phyloP scores from a whole-genome alignment of 23 tunicate species.

The Botrylloides violaceus region DNA sequence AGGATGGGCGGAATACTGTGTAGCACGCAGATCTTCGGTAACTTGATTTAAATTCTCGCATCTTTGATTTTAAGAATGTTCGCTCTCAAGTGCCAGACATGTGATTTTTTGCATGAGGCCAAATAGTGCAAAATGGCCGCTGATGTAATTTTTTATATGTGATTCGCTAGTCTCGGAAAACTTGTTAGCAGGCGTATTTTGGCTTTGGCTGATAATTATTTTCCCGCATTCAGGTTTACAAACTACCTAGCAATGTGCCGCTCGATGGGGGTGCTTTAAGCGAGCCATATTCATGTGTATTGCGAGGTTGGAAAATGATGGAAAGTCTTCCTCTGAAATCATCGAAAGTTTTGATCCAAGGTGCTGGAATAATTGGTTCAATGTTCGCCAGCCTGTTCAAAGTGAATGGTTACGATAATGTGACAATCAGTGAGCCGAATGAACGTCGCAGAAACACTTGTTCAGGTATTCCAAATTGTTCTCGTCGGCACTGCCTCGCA shows the following conservation, averaged over 20 bases:
- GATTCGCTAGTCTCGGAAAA: too few species aligned
- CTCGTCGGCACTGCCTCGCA: too few species aligned
- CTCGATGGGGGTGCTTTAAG: conserved; percentile 58
- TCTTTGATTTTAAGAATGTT: too few species aligned
- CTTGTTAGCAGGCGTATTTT: too few species aligned
- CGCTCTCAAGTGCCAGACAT: too few species aligned
- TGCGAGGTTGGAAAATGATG: conserved; percentile 72
- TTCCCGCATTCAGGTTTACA: conserved; percentile 80
- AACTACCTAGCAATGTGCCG: conserved; percentile 51
- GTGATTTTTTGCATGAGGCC: too few species aligned
- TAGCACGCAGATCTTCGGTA: conserved; percentile 41
- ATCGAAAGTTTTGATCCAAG: conserved; percentile 54
- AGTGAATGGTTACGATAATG: conserved; percentile 57
- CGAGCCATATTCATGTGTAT: conserved; percentile 86
- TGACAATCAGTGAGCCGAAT: conserved; percentile 67
- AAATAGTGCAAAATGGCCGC: too few species aligned
- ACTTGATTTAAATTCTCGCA: too few species aligned
- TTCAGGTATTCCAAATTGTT: conserved; percentile 37
- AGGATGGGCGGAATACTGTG: conserved; percentile 78
- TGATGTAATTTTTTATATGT: too few species aligned
- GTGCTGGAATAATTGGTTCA: conserved; percentile 93
- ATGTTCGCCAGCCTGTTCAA: conserved; percentile 59
- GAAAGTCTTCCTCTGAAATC: conserved; percentile 41
- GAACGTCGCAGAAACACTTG: conserved; percentile 57
- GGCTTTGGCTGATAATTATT: too few species aligned